Evolutionary conservation across 2,888 invertebrate species (phyloP), one percentile per base, ranked within the genome.

Genomic region (Drosophila picticornis): DNA sequence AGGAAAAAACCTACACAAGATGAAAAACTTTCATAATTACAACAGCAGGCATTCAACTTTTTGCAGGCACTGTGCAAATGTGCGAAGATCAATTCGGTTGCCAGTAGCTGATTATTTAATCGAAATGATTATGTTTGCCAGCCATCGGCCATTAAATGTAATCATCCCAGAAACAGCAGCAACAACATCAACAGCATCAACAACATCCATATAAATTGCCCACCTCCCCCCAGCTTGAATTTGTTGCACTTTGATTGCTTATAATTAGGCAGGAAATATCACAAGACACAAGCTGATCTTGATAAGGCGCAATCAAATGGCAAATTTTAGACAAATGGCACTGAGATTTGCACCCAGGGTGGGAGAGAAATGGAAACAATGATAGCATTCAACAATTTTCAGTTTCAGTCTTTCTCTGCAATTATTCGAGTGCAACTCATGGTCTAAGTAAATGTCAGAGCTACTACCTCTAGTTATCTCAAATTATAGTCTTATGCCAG

Each of bases 81-180:
- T 85, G 81, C 74, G 77, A 83, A 83, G 75, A 81, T 79, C 68
- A 72, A 52, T 67, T 66, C 71, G 55, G 38, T 63, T 71, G 63
- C 68, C 72, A 76, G 71, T 60, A 81, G 73, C 84, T 82, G 88
- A 85, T 87, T 89, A 87, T 87, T 87, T 89, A 87, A 87, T 87
- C 88, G 82, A 87, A 89, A 89, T 89, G 76, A 84, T 87, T 87
- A 84, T 85, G 88, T 78, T 85, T 75, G 75, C 77, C 75, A 77
- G 75, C 77, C 74, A 77, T 76, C 71, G 72, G 46, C 71, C 75
- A 88, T 89, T 85, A 89, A 74, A 75, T 76, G 72, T 78, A 80
- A 87, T 87, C 87, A 75, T 67, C 69, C 71, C 70, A 71, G 76
- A 81, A 68, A n/a, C 68, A 67, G 68, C 67, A 75, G 52, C 68